Evolutionary conservation across 2,797 vertebrate species (phyloP).

Genomic region (Pogoniulus pusillus): DNA sequence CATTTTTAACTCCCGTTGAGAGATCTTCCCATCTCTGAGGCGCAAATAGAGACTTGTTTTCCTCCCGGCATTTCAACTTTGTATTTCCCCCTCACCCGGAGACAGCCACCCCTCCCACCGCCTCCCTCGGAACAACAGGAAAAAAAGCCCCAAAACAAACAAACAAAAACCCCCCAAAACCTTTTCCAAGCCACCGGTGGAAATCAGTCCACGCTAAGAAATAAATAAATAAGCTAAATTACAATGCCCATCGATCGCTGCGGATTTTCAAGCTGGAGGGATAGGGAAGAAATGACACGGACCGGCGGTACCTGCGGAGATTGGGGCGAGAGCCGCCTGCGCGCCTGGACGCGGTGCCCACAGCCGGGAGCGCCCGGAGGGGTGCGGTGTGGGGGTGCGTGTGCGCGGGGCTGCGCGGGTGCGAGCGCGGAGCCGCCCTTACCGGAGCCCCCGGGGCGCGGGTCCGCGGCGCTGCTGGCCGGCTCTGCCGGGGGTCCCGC

Average conservation of each 20-base stretch:
- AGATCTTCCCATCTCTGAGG: neutral
- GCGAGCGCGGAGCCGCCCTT: conserved; percentile 52
- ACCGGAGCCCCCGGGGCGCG: conserved; percentile 74
- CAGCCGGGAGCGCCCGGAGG: neutral
- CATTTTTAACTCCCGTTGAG: neutral
- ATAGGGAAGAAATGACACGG: neutral
- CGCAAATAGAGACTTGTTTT: conserved; percentile 48
- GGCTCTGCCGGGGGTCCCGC: conserved; percentile 78
- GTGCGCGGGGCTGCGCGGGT: neutral
- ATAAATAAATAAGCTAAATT: neutral
- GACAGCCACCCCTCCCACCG: conserved; percentile 65
- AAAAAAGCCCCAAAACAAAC: neutral
- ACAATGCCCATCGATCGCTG: conserved; percentile 66
- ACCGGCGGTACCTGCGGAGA: conserved; percentile 58
- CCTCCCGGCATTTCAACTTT: conserved; percentile 70
- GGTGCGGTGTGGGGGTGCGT: neutral
- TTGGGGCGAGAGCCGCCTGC: conserved; percentile 10
- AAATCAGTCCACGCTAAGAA: neutral
- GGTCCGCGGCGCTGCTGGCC: conserved; percentile 63
- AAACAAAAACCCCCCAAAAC: neutral
- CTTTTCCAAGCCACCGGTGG: neutral
- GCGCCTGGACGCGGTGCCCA: conserved; percentile 4
- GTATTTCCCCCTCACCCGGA: conserved; percentile 47
- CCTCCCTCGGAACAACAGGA: neutral
- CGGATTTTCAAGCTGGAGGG: conserved; percentile 61